Percentiles rank a stretch among this genome's conserved stretches.
phyloP scores from a whole-genome alignment of 2,113 vertebrate species.

The Xiphorhynchus elegans region DNA sequence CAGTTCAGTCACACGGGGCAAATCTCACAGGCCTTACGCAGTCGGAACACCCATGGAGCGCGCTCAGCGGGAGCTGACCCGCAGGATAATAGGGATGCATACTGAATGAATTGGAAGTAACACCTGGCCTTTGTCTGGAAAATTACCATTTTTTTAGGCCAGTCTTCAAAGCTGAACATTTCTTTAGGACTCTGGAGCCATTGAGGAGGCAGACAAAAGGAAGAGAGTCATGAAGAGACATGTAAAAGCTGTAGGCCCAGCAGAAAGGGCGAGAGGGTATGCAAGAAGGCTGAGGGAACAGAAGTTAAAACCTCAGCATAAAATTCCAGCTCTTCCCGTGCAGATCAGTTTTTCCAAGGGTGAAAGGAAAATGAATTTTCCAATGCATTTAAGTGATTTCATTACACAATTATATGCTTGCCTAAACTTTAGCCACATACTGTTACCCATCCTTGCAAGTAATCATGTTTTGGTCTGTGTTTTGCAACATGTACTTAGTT shows the following conservation, averaged over 20 bases:
- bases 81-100: slow-evolving; percentile 52
- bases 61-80: neutral
- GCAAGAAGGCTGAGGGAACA: slow-evolving; percentile 20
- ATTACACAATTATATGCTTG: slow-evolving; percentile 58
- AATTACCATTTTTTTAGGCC: slow-evolving; percentile 71
- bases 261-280: slow-evolving; percentile 30
- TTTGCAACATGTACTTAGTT: slow-evolving; percentile 7
- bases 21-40: slow-evolving; percentile 57
- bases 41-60: slow-evolving; percentile 55
- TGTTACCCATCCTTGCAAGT: slow-evolving; percentile 28
- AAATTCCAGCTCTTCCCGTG: neutral
- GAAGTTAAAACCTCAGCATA: slow-evolving; percentile 16
- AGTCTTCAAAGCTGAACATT: slow-evolving; percentile 60
- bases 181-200: slow-evolving; percentile 66
- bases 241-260: slow-evolving; percentile 54
- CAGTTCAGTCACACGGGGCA: slow-evolving; percentile 52
- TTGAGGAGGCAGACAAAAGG: slow-evolving; percentile 68
- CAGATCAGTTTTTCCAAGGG: slow-evolving; percentile 16
- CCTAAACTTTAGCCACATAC: slow-evolving; percentile 49
- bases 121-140: slow-evolving; percentile 68
- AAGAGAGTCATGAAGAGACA: slow-evolving; percentile 49
- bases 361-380: slow-evolving; percentile 44
- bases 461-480: slow-evolving; percentile 11
- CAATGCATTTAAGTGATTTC: slow-evolving; percentile 55
- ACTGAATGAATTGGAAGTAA: slow-evolving; percentile 59